Base-by-base conservation (phyloP, 2,797 vertebrate genomes). In the Parambassis ranga region DNA sequence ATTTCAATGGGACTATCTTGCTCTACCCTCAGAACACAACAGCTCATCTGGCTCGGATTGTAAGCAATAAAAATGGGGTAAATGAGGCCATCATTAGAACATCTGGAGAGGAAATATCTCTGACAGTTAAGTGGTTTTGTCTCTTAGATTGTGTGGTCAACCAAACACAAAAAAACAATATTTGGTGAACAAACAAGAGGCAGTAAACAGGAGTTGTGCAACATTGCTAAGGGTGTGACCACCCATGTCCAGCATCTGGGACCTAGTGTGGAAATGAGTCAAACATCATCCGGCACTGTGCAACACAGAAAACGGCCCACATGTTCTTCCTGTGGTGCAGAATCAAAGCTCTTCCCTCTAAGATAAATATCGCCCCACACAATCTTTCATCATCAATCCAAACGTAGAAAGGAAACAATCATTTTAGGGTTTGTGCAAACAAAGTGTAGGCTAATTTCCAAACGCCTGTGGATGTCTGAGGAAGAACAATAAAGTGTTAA, bases 211-310 rank as follows among this genome's bases (percentile, higher is more conserved):
- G 18, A 23, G 4, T 58, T 64, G 44, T 52, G 75, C 43, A 71
- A 52, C 55, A 42, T 31, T 4, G 23, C 19, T 15, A 7, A 72
- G 71, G 68, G 39, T 59, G 71, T 87, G 84, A 77, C 82, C 84
- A 85, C 85, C 78, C 75, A 79, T 53, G 57, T 53, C 59, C 67
- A 63, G 51, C 77, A 78, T 85, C 81, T 77, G 75, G 66, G 72
- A 58, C 56, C 56, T 37, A 22, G 24, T 57, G 57, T 67, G 66
- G 48, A 62, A 71, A 61, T 36, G 42, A 83, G 59, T 72, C 58
- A 36, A 76, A 56, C 24, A 39, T 60, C 31, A 32, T 49, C 28
- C 22, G 6, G 47, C 57, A 46, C 37, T 23, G 58, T 35, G 53
- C 28, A 66, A 35, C 67, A 65, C 42, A 68, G 58, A 70, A 59